Percentiles rank a stretch among this genome's conserved stretches.
Evolutionary conservation across 2,113 vertebrate species (phyloP).

Genomic region (Rhea americana): DNA sequence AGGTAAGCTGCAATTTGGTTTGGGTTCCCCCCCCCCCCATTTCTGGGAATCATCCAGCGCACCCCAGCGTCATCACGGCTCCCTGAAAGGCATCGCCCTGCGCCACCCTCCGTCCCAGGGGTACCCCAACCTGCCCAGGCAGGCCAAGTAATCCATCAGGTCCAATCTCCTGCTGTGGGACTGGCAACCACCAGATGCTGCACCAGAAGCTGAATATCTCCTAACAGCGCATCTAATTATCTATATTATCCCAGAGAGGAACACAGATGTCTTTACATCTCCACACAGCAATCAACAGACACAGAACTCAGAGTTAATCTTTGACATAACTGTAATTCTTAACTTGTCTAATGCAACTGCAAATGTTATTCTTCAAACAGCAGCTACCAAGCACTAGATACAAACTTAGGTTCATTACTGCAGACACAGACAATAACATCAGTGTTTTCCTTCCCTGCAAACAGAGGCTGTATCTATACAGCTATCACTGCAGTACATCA

Average conservation of each 20-base stretch:
- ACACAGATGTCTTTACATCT: conserved; percentile 3
- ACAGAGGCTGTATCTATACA: background rate
- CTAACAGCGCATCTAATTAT: conserved; percentile 38
- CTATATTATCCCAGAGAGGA: background rate
- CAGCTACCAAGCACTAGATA: background rate
- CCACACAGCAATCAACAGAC: background rate
- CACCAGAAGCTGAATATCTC: conserved; percentile 12
- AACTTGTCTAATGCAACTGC: background rate
- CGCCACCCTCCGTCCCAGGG: background rate
- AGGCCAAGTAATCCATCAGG: background rate
- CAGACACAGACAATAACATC: background rate
- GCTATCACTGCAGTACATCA: background rate
- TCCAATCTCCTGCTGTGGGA: background rate
- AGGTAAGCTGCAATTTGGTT: background rate
- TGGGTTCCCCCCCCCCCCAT: background rate
- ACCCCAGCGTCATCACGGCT: background rate
- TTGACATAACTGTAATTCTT: background rate
- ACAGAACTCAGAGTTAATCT: background rate
- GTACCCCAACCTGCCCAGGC: background rate
- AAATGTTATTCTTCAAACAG: background rate
- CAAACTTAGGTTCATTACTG: background rate
- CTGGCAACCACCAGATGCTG: conserved; percentile 13
- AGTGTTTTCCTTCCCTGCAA: background rate
- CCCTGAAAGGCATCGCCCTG: background rate
- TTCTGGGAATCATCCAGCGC: background rate